These are phyloP conservation scores for Ptiloglossa arizonensis DNA, from an alignment of 1,140 invertebrate genomes.

Conservation along the genomic window DNA sequence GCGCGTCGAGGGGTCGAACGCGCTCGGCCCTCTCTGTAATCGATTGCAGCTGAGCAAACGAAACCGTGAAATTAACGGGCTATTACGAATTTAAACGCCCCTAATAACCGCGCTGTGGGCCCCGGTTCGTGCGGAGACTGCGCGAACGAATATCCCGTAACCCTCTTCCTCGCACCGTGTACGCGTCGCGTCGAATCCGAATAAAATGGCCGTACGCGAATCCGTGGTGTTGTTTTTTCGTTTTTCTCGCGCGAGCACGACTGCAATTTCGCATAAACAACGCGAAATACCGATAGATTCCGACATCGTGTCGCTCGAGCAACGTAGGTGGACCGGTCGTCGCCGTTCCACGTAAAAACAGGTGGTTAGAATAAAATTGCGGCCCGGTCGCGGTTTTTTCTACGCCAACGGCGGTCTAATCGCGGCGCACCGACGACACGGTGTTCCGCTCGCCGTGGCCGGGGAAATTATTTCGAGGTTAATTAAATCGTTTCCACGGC, in stretches of 20 bases:
- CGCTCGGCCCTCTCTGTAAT: slow-evolving; percentile 46
- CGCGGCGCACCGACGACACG: background rate
- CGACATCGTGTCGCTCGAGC: slow-evolving; percentile 26
- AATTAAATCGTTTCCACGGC: background rate
- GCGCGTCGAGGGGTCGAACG: background rate
- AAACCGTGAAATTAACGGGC: slow-evolving; percentile 72
- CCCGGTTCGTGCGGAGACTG: background rate
- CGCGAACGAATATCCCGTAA: too few relatives aligned
- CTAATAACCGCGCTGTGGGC: slow-evolving; percentile 65
- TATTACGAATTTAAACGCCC: slow-evolving; percentile 70
- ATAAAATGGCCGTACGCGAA: slow-evolving; percentile 36
- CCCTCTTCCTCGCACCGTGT: too few relatives aligned
- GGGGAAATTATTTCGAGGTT: background rate
- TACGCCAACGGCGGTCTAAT: slow-evolving; percentile 10
- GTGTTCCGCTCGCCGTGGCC: background rate
- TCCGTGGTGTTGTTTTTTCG: slow-evolving; percentile 16
- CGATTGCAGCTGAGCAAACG: slow-evolving; percentile 74
- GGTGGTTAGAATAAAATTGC: slow-evolving; percentile 44
- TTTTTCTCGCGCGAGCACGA: background rate
- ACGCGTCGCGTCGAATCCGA: slow-evolving; percentile 37
- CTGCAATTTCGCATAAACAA: slow-evolving; percentile 36
- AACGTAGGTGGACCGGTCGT: slow-evolving; percentile 63
- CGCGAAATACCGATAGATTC: slow-evolving; percentile 27
- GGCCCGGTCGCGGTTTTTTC: background rate
- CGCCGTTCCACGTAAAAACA: slow-evolving; percentile 23